Evolutionary conservation across 2,888 invertebrate genomes (phyloP), one percentile per base, ranked within the genome.

Genomic region (Busseola fusca): DNA sequence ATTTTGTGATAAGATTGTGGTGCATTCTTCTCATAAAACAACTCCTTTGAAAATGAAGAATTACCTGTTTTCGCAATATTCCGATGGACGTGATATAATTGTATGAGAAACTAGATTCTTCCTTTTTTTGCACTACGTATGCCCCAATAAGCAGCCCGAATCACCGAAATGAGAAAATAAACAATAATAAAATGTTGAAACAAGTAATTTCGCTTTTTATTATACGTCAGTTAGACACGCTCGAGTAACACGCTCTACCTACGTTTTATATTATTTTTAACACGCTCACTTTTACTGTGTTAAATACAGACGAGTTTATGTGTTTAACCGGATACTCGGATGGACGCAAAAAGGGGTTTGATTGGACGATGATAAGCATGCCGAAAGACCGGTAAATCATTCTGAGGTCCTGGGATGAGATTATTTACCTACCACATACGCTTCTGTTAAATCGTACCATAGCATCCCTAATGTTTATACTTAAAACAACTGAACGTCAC

Each of bases 161-260:
- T 64, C 57, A 45, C 74, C 54, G 30, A 70, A 76, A 77, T 58
- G 63, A 58, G 63, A 73, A 74, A 74, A 75, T 40, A 54, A 34
- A 72, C 42, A 14, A 40, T n/a, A 64, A 58, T 67, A 57, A 65
- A 50, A 58, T 76, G 52, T 59, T 60, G 63, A 78, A 84, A 76
- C 60, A 74, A 76, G 59, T 69, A 79, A 82, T 72, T 76, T 82
- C 67, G 72, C 71, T 84, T 83, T 83, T 80, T 83, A 67, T 83
- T 64, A 64, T 64, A 76, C 74, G 63, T 54, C 64, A 12, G 34
- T 82, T 72, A 59, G 83, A 62, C 64, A 50, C 80, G 78, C 69
- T 72, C 74, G 83, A 83, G 85, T 84, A 80, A 80, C 70, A 78
- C 73, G 66, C 30, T 40, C 60, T 64, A 59, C 50, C 60, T 64